Percentiles rank a stretch among this genome's conserved stretches.
Conservation (phyloP, 2,888 invertebrate genomes). For the Pyralis farinalis region DNA sequence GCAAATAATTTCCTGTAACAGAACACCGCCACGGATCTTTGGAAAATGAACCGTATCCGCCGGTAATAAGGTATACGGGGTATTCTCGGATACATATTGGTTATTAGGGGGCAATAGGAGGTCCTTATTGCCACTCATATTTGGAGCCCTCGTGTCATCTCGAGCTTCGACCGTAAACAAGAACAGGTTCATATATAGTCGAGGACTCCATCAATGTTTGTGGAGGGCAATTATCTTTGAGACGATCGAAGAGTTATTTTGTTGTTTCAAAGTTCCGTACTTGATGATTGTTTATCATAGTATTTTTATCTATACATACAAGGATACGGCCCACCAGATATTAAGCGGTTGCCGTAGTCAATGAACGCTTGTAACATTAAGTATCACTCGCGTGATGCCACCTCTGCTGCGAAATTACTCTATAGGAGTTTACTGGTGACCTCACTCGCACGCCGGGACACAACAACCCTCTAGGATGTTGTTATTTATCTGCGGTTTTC, state of each 20-base stretch:
- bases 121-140: not conserved
- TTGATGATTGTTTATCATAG: too few species aligned
- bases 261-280: too few species aligned
- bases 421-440: too few species aligned
- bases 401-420: too few species aligned
- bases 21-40: not conserved
- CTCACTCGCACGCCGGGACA: too few species aligned
- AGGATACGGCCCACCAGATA: too few species aligned
- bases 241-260: not conserved
- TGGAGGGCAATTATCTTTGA: not conserved
- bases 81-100: not conserved
- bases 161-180: not conserved
- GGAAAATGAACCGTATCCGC: not conserved
- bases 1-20: conserved; percentile 5
- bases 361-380: too few species aligned
- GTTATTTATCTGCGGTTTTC: too few species aligned
- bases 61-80: not conserved
- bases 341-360: too few species aligned
- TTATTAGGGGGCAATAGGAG: not conserved
- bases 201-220: not conserved
- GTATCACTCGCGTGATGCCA: too few species aligned
- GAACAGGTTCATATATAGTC: not conserved
- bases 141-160: not conserved
- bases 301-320: too few species aligned
- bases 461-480: too few species aligned